These are phyloP conservation scores for Drosophila willistoni DNA, from an alignment of 1,140 invertebrate species.

Conservation along the genomic window DNA sequence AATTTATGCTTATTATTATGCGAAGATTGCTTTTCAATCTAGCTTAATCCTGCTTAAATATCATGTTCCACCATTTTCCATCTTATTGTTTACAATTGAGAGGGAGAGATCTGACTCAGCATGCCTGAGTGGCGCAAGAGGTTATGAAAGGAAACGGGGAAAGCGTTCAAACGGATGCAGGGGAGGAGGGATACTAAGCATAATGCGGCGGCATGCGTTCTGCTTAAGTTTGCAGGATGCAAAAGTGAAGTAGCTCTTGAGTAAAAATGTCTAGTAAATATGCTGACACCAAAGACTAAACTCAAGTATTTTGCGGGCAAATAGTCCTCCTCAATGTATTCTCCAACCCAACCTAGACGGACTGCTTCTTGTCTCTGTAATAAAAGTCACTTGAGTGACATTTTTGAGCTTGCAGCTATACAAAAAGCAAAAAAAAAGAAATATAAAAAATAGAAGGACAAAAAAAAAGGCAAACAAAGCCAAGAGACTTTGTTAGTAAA, in stretches of 20 bases:
- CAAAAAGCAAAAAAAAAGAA: background rate
- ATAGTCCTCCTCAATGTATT: conserved; percentile 52
- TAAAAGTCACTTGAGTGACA: conserved; percentile 80
- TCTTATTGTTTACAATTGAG: conserved; percentile 7
- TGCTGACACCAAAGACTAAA: conserved; percentile 72
- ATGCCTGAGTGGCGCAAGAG: background rate
- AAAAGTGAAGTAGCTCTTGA: conserved; percentile 57
- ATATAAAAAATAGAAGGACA: conserved; percentile 11
- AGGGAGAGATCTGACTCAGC: background rate
- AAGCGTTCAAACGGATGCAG: background rate
- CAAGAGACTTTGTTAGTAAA: conserved; percentile 14
- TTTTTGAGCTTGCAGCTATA: conserved; percentile 75
- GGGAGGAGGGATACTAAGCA: background rate
- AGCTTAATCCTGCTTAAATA: conserved; percentile 9
- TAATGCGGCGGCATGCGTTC: conserved; percentile 21
- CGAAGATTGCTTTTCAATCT: conserved; percentile 6
- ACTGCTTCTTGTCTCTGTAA: conserved; percentile 46
- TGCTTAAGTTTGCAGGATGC: conserved; percentile 53
- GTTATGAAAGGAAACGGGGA: background rate
- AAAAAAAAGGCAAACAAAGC: conserved; percentile 73
- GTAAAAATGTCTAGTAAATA: conserved; percentile 65
- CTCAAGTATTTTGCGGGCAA: conserved; percentile 78
- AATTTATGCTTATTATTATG: conserved; percentile 15
- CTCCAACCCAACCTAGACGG: background rate
- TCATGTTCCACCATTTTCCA: conserved; percentile 12